Evolutionary conservation across 53 echinoderm and acorn worm species (phyloP).

Genomic region (Apostichopus leukothele): DNA sequence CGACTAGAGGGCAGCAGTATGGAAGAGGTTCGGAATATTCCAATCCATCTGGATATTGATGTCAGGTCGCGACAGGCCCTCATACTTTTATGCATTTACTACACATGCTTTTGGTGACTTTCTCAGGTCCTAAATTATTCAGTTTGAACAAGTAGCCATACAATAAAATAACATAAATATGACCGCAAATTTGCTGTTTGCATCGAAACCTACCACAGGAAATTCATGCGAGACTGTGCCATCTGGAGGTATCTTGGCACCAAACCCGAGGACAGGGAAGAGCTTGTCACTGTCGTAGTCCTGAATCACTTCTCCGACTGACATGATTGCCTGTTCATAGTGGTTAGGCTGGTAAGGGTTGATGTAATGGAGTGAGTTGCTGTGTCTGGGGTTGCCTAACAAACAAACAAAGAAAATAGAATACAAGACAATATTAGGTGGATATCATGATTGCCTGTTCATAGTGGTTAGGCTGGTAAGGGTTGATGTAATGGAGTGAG

Average conservation of each 20-base stretch:
- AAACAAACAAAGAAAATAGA: background rate
- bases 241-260: constrained; percentile 86
- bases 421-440: background rate
- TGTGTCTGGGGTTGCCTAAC: constrained; percentile 83
- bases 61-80: too few species aligned
- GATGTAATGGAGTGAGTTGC: constrained; percentile 92
- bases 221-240: constrained; percentile 94
- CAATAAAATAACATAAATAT: background rate
- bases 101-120: too few species aligned
- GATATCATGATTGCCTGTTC: constrained; percentile 81
- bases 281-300: constrained; percentile 95
- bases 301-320: constrained; percentile 94
- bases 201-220: constrained; percentile 71
- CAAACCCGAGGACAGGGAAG: constrained; percentile 95
- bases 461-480: constrained; percentile 95
- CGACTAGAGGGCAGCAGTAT: too few species aligned
- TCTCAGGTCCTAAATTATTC: background rate
- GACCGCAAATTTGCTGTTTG: background rate
- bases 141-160: background rate
- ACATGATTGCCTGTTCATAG: constrained; percentile 82
- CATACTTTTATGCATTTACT: too few species aligned
- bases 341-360: constrained; percentile 97
- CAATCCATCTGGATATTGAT: too few species aligned
- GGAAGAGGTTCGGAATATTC: too few species aligned
- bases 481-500: constrained; percentile 95